Evolutionary conservation across 1,140 invertebrate species (phyloP).

Genomic region (Euglossa dilemma): DNA sequence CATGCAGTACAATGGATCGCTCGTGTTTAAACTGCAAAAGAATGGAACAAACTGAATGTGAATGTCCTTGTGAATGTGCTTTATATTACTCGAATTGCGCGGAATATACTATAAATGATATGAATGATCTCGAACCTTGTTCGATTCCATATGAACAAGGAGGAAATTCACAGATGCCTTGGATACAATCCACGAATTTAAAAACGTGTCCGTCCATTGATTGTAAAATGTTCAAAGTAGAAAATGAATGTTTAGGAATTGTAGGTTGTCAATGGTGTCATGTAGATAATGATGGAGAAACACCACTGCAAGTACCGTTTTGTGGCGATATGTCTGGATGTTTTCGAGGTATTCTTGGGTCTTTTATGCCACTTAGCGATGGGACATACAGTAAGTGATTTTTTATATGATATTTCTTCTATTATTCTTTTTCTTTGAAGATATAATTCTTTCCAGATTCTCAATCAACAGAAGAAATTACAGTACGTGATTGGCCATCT

Average conservation of each 20-base stretch:
- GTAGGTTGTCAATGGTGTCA: conserved; percentile 96
- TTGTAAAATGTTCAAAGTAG: conserved; percentile 89
- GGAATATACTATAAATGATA: conserved; percentile 72
- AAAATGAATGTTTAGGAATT: conserved; percentile 91
- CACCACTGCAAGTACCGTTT: conserved; percentile 86
- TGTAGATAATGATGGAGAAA: conserved; percentile 88
- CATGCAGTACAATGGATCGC: conserved; percentile 94
- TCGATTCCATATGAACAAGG: conserved; percentile 77
- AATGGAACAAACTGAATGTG: conserved; percentile 97
- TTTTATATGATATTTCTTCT: neutral
- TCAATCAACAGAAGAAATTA: conserved; percentile 79
- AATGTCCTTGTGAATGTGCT: conserved; percentile 97
- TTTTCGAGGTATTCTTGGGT: conserved; percentile 93
- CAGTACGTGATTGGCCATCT: conserved; percentile 83
- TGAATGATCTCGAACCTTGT: conserved; percentile 72
- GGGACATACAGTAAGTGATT: conserved; percentile 83
- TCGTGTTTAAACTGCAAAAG: conserved; percentile 95
- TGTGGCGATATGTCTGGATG: conserved; percentile 91
- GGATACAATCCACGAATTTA: conserved; percentile 80
- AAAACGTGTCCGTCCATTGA: conserved; percentile 88
- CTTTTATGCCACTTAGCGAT: conserved; percentile 91
- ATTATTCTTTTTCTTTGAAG: neutral
- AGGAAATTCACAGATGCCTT: conserved; percentile 71
- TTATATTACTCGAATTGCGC: conserved; percentile 85
- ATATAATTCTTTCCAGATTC: conserved; percentile 74